Base-by-base conservation (phyloP, 2,888 invertebrate species). In the Cheilosia scutellata region DNA sequence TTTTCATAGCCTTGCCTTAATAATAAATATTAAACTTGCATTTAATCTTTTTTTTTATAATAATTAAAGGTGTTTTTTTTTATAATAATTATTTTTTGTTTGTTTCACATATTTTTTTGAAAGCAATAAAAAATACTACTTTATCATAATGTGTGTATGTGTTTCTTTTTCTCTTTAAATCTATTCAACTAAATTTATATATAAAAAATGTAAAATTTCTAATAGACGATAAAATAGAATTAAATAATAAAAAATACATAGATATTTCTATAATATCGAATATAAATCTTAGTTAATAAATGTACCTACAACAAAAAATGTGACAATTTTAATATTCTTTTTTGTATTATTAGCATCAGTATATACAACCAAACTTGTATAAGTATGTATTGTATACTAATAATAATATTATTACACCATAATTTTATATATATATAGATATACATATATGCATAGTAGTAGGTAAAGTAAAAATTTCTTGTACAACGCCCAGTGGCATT, bases 101-200 rank as follows among this genome's bases (percentile, higher is more conserved):
- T 42, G 29, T 62, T 71, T 63, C 66, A 58, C 47, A 72, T 82
- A 20, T 71, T 84, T 65, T 65, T 74, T 84, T 75, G 66, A 84
- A 84, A 79, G 84, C 80, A 84, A 80, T 84, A 20, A 84, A 84
- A 84, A 84, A 80, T 84, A 84, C 80, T 60, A 76, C 80, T 80
- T 71, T 80, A 80, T 80, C 75, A 84, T 80, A 20, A 65, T 79
- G 75, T 80, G 71, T 76, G 51, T 65, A 33, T 66, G 51, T 77
- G 51, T 75, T 40, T 55, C 49, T 65, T 33, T 65, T 55, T 42
- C 60, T 58, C 5, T 79, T 79, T 79, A 79, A 47, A 79, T 79
- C 58, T 75, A 71, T 65, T 70, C 31, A 79, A 75, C 51, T 75
- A 57, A 42, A 47, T 68, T 33, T 70, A 40, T 55, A 66, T 53